phyloP scores from a whole-genome alignment of 2,888 invertebrate genomes.

The Eupithecia vulgata region DNA sequence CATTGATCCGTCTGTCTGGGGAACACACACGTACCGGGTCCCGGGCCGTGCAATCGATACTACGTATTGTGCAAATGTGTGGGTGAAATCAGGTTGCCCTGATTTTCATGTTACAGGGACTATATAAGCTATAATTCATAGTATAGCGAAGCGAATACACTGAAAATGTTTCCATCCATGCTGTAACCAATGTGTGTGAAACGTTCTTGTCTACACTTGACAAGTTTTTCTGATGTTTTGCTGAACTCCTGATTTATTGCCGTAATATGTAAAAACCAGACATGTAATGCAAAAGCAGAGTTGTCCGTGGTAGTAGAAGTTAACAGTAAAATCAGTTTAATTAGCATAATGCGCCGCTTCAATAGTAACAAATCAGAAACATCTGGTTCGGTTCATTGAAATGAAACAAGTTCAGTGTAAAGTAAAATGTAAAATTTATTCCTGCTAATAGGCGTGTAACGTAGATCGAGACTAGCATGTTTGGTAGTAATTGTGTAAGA shows the following conservation, averaged over 20 bases:
- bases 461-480: constrained; percentile 12
- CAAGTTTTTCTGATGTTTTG: background rate
- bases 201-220: constrained; percentile 3
- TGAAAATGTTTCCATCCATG: background rate
- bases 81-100: constrained; percentile 39
- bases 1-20: constrained; percentile 46
- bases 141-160: background rate
- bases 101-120: constrained; percentile 43
- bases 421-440: constrained; percentile 40
- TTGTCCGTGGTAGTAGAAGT: constrained; percentile 15
- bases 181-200: constrained; percentile 23
- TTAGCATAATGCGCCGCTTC: constrained; percentile 44
- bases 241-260: background rate
- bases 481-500: constrained; percentile 2
- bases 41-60: constrained; percentile 41
- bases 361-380: constrained; percentile 46
- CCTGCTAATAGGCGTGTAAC: constrained; percentile 33
- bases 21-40: constrained; percentile 33
- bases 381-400: constrained; percentile 47
- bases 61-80: constrained; percentile 33
- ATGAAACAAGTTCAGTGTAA: constrained; percentile 48
- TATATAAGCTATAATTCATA: constrained; percentile 9
- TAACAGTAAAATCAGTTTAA: constrained; percentile 39
- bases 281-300: constrained; percentile 13
- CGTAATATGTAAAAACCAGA: constrained; percentile 5